Percentiles rank a stretch among this genome's conserved stretches.
Evolutionary conservation across 1,140 invertebrate genomes (phyloP).

Genomic region (Hycleus cichorii): DNA sequence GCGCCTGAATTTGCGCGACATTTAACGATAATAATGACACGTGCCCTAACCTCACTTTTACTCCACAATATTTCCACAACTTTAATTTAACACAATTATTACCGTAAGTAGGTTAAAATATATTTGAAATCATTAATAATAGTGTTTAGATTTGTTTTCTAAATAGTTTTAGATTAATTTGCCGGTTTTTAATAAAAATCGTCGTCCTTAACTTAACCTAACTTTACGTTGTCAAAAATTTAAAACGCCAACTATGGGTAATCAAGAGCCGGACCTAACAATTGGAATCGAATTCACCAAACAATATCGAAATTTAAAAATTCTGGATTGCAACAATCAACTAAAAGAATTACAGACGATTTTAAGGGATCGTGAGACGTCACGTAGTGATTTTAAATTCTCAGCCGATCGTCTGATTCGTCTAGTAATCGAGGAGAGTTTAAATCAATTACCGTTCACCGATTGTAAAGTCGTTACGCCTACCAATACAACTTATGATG

Average conservation of each 20-base stretch:
- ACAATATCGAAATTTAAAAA: conserved; percentile 73
- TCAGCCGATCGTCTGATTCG: conserved; percentile 93
- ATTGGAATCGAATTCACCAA: conserved; percentile 23
- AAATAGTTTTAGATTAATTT: no score
- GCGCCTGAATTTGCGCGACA: neutral
- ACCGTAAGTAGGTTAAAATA: no score
- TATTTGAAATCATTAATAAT: no score
- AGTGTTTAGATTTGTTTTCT: no score
- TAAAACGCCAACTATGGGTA: conserved; percentile 26
- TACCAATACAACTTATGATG: conserved; percentile 82
- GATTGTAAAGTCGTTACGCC: conserved; percentile 86
- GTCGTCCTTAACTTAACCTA: conserved; percentile 6
- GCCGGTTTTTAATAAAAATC: neutral
- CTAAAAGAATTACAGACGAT: conserved; percentile 92
- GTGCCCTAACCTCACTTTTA: conserved; percentile 6
- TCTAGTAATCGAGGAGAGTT: conserved; percentile 94
- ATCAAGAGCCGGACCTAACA: conserved; percentile 26
- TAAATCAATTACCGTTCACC: conserved; percentile 93
- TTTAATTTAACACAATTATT: neutral
- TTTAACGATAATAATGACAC: neutral
- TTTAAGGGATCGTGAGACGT: conserved; percentile 87
- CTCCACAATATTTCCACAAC: neutral
- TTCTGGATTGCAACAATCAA: conserved; percentile 78
- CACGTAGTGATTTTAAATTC: conserved; percentile 95
- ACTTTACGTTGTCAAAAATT: conserved; percentile 5